Evolutionary conservation across 2,797 vertebrate genomes (phyloP).

Genomic region (Cryptoprocta ferox): DNA sequence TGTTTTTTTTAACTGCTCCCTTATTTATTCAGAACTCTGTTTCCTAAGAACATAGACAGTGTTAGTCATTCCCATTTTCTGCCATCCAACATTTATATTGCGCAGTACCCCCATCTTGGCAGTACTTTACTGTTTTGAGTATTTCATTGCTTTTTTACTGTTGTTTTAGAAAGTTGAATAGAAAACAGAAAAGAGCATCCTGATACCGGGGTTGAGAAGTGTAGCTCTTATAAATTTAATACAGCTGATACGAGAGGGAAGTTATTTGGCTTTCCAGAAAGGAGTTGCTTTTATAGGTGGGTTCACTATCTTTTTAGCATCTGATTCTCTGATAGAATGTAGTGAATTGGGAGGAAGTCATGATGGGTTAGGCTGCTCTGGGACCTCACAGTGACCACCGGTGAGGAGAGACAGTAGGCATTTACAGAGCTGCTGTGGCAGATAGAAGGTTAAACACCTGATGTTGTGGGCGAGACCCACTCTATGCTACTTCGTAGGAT

Average conservation of each 20-base stretch:
- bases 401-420: neutral
- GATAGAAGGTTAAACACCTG: neutral
- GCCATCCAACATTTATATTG: neutral
- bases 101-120: neutral
- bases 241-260: neutral
- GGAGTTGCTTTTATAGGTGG: neutral
- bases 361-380: neutral
- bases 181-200: neutral
- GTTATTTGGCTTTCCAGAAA: neutral
- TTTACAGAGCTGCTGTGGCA: neutral
- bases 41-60: neutral
- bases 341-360: neutral
- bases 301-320: neutral
- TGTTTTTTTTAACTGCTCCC: neutral
- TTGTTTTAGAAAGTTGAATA: slow-evolving; percentile 7
- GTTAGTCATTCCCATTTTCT: neutral
- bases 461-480: neutral
- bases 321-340: neutral
- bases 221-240: neutral
- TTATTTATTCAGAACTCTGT: neutral
- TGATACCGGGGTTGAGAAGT: neutral
- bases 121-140: neutral
- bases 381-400: no score
- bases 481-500: neutral
- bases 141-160: neutral